Base-by-base conservation (phyloP, 2,113 vertebrate species). In the Aspiorhynchus laticeps region DNA sequence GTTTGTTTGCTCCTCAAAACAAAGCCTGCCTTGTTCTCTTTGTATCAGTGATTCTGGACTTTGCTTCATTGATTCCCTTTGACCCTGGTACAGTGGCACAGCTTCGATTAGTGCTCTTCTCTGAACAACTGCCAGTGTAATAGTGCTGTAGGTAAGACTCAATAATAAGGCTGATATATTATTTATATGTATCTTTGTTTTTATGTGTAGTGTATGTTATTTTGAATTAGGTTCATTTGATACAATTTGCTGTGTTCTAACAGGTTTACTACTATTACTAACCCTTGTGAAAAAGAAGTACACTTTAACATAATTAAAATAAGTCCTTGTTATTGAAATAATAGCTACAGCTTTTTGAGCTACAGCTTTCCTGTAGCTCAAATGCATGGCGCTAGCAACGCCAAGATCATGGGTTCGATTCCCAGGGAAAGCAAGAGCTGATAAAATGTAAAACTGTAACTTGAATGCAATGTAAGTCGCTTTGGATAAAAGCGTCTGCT, bases 21-120 rank as follows among this genome's bases (percentile, higher is more conserved):
- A 93, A 93, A 91, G 91, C 89, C 91, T 85, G 90, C 71, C 76
- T 94, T 91, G 90, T 94, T 69, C 77, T 79, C 82, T 79, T 87
- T 87, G 83, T 84, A 61, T 81, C 36, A 24, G 43, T 46, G 43
- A 56, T 93, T 92, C 90, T 90, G 88, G 92, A 90, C 91, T 88
- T 87, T 88, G 86, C 84, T 87, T 90, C 90, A 92, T 90, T 86
- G 81, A 89, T 91, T 83, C 26, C 53, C 51, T 85, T 80, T 87
- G 87, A 38, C 87, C 48, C 88, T 82, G 80, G 77, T 83, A 81
- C 84, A 26, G 67, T n/a, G 61, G 83, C 43, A 88, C 53, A 89
- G 67, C 89, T 84, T 85, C 61, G 31, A 82, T 65, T 87, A 76
- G 67, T 38, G 21, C 43, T 80, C 65, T 46, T 53, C 65, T 59